Base-by-base conservation (phyloP, 1,140 invertebrate genomes). In the Charaxes varanes region DNA sequence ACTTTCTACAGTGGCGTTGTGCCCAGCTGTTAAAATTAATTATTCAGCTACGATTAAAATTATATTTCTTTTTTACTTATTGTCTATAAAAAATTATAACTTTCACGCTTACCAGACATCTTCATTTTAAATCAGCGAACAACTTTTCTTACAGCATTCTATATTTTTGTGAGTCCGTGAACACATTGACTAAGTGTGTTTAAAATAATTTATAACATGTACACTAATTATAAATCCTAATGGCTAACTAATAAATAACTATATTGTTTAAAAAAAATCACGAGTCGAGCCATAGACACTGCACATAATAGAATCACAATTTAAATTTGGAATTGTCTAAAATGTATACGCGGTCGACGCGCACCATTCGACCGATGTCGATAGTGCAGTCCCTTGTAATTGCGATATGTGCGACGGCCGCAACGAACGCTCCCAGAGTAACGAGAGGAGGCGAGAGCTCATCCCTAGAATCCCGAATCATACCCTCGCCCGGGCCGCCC, bases 401-500 rank as follows among this genome's bases (percentile, higher is more conserved):
- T 23, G 35, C 45, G 53, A 58, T 57, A 62, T 74, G 78, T 79
- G 78, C 63, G 71, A 30, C 65, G 60, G 51, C 63, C 65, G 62
- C 72, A 68, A 66, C 76, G 76, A 57, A 63, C 76, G 62, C 61
- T 70, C 63, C 67, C 67, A 68, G 65, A 80, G 68, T 80, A 83
- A 77, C 71, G 69, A 67, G 76, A 79, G 76, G 74, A 78, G 73
- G 74, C 64, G 76, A 79, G 70, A 82, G 70, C 71, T 74, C 76
- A 83, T 83, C 79, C 76, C 78, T 82, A 71, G 71, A 67, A 80
- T 82, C 76, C 76, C 71, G 70, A 82, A 76, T 77, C 73, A 70
- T 74, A 73, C 74, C 72, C 72, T 76, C 66, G 60, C 71, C 68
- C 63, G 70, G 65, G 57, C 53, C 69, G 62, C 65, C 57, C 67